phyloP scores from a whole-genome alignment of 2,113 vertebrate species.

The Onychorhynchus coronatus region DNA sequence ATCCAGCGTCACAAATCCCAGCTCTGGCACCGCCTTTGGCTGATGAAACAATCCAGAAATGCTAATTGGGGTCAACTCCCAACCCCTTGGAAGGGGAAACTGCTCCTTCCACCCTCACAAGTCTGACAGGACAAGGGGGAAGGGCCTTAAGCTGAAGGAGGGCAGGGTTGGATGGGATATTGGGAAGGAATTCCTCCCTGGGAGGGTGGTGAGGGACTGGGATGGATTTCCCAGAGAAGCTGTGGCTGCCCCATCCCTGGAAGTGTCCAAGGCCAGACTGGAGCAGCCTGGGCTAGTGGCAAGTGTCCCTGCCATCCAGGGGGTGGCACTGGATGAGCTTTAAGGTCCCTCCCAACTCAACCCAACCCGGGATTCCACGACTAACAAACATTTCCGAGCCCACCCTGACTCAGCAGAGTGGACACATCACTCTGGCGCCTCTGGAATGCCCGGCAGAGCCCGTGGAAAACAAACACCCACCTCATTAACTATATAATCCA shows the following conservation, averaged over 20 bases:
- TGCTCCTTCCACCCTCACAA: neutral
- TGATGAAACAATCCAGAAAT: neutral
- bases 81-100: neutral
- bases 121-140: neutral
- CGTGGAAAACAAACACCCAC: constrained; percentile 51
- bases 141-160: neutral
- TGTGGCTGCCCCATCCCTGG: neutral
- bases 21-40: neutral
- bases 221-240: neutral
- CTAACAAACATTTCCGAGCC: neutral
- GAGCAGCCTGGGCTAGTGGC: neutral
- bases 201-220: neutral
- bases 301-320: neutral
- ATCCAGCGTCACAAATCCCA: neutral
- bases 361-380: accelerated
- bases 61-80: neutral
- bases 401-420: neutral
- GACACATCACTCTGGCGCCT: neutral
- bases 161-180: neutral
- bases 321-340: neutral
- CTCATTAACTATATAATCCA: constrained; percentile 99
- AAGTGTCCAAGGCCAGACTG: neutral
- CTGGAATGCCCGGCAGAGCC: neutral
- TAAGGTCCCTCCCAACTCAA: neutral
- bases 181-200: neutral